These are phyloP conservation scores for Prinia subflava DNA, from an alignment of 2,113 vertebrate species.

Conservation along the genomic window DNA sequence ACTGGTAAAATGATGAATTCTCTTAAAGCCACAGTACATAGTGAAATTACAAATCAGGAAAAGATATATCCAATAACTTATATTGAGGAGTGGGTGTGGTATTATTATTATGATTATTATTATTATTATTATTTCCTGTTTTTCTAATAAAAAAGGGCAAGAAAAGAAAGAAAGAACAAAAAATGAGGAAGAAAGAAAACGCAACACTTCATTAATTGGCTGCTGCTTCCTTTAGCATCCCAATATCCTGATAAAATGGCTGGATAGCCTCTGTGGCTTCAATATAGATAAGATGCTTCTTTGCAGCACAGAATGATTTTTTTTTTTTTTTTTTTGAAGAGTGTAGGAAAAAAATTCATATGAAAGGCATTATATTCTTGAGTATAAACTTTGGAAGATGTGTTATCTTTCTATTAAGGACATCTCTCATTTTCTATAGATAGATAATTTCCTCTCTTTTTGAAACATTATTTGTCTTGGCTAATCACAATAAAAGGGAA, in stretches of 20 bases:
- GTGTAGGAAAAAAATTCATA: neutral
- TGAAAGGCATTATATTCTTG: neutral
- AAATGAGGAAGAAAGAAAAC: neutral
- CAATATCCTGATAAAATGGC: neutral
- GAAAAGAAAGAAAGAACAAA: neutral
- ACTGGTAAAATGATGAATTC: neutral
- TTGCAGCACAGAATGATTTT: neutral
- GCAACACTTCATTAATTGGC: neutral
- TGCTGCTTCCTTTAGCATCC: neutral
- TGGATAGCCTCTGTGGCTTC: neutral
- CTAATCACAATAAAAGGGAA: slow-evolving; percentile 19
- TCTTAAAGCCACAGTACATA: neutral
- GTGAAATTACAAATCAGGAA: neutral
- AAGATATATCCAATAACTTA: neutral
- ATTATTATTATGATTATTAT: neutral
- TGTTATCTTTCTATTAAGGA: neutral
- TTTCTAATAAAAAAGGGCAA: neutral
- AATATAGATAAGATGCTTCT: neutral
- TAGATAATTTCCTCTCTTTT: neutral
- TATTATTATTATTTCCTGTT: neutral
- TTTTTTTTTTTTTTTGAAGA: neutral
- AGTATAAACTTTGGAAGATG: neutral
- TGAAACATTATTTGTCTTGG: neutral
- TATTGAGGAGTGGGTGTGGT: neutral
- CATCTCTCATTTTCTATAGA: neutral